Percentiles rank a stretch among this genome's conserved stretches.
Conservation (phyloP, 2,113 vertebrate genomes). For the Arothron firmamentum region DNA sequence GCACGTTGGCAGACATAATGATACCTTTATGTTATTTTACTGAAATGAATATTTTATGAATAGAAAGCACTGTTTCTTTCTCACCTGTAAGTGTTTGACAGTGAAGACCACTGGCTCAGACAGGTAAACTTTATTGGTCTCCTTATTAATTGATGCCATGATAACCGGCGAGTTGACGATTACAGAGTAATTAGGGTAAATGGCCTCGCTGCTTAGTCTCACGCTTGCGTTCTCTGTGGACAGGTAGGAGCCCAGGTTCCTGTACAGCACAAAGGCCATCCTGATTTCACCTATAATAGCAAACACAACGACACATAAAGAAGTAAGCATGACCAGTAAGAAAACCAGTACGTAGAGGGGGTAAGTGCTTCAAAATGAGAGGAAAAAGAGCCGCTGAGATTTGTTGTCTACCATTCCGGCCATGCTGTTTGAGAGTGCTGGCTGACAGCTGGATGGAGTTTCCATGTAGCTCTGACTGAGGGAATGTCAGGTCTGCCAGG, state of each 20-base stretch:
- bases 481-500: constrained; percentile 91
- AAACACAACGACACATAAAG: constrained; percentile 4
- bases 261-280: constrained; percentile 94
- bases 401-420: constrained; percentile 85
- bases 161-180: constrained; percentile 98
- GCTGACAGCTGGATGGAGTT: constrained; percentile 94
- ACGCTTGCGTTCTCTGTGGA: constrained; percentile 97
- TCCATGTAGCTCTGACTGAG: constrained; percentile 85
- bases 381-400: constrained; percentile 21
- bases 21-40: neutral
- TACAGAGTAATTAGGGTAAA: constrained; percentile 94
- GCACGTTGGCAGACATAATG: no score
- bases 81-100: constrained; percentile 94
- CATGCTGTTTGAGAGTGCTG: constrained; percentile 94
- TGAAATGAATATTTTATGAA: neutral
- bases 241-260: constrained; percentile 91
- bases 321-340: constrained; percentile 8
- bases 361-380: neutral
- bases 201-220: constrained; percentile 84
- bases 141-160: constrained; percentile 96
- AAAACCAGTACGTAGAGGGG: constrained; percentile 1
- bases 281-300: constrained; percentile 87
- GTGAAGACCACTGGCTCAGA: constrained; percentile 95
- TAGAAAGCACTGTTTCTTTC: neutral
- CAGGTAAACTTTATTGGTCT: constrained; percentile 96